Base-by-base conservation (phyloP, 2,113 vertebrate genomes). In the Rhea americana region DNA sequence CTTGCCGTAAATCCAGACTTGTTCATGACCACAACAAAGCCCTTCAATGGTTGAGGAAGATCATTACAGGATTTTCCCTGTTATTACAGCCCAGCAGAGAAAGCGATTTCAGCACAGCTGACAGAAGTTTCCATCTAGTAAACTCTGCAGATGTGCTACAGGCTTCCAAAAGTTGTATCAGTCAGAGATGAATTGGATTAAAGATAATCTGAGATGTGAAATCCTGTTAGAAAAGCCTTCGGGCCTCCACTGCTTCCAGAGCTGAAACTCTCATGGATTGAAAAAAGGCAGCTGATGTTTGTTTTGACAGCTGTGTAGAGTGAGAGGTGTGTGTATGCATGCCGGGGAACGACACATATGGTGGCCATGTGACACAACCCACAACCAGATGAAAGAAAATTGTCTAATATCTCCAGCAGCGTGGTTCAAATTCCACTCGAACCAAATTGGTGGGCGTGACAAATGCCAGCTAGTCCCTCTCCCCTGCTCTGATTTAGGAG, bases 371-470 rank as follows among this genome's bases (percentile, higher is more conserved):
- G 97, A 95, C 89, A 95, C 41, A 11, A 84, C 91, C 92, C 92
- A 95, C 93, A 85, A 76, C 90, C 93, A 97, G 94, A 97, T 97
- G 95, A 97, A 97, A 97, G 96, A 95, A 96, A 95, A 94, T 93
- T 91, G 94, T 94, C 85, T 68, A 96, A 87, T 95, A 97, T 97
- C 95, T 97, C 95, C 91, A 95, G 83, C 94, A 95, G 95, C 19
- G 21, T 94, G 89, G 90, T 96, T 97, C 95, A 67, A 90, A 95
- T 97, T 96, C 97, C 95, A 93, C 95, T 91, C 68, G 74, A 93
- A 73, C 95, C 96, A 96, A 96, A 94, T 62, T 91, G 92, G 87
- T 48, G 48, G 89, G 96, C 43, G 91, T 95, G 95, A 96, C 95
- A 97, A 96, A 96, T 93, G 95, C 91, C 93, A 96, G 91, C 92